Conservation (phyloP, 2,888 invertebrate species). For the Lasioglossum morio region DNA sequence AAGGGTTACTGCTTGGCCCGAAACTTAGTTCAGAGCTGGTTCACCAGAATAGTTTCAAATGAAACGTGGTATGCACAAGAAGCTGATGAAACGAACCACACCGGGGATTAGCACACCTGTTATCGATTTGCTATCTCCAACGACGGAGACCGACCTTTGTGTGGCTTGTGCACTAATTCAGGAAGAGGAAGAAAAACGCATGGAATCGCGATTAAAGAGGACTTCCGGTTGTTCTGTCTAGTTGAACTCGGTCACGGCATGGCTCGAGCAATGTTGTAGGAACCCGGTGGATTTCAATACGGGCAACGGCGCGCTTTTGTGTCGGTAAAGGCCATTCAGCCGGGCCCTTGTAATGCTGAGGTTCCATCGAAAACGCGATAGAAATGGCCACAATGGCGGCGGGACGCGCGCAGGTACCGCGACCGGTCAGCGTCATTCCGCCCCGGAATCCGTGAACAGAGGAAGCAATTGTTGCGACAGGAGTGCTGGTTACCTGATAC, state of each 20-base stretch:
- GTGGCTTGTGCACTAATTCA: neutral
- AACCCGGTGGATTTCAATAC: conserved; percentile 48
- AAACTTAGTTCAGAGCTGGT: too few species aligned
- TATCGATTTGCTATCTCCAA: neutral
- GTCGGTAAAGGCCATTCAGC: conserved; percentile 27
- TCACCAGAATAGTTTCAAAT: neutral
- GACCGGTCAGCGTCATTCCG: conserved; percentile 23
- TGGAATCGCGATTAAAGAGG: conserved; percentile 38
- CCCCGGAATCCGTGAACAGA: conserved; percentile 22
- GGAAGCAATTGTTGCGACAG: conserved; percentile 28
- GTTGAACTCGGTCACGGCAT: conserved; percentile 47
- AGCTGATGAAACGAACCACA: neutral
- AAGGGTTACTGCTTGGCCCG: too few species aligned
- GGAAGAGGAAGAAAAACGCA: neutral
- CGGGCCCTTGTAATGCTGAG: conserved; percentile 21
- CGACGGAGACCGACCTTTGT: neutral
- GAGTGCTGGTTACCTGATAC: conserved; percentile 21
- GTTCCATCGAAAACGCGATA: conserved; percentile 44
- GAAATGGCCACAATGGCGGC: conserved; percentile 31
- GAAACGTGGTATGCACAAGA: neutral
- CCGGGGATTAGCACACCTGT: neutral
- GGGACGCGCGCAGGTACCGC: conserved; percentile 17
- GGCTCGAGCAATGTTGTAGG: conserved; percentile 44
- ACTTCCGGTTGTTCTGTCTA: conserved; percentile 42
- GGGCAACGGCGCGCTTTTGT: conserved; percentile 40